Base-by-base conservation (phyloP, 2,888 invertebrate genomes). In the Thumatha senex region DNA sequence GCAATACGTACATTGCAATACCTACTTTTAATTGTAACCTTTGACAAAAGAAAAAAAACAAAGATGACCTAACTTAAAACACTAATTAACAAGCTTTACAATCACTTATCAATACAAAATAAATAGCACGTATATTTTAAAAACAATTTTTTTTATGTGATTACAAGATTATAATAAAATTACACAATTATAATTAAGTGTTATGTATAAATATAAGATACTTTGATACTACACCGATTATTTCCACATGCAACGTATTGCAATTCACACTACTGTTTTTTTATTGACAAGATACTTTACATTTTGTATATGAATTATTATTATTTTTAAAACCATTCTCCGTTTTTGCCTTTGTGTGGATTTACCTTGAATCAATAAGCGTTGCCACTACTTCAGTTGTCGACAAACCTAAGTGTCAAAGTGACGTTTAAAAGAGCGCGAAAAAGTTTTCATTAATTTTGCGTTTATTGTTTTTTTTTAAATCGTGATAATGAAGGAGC, bases 341-440 rank as follows among this genome's bases (percentile, higher is more conserved):
- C 60, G 58, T 67, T 78, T 74, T 74, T 74, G 73, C 74, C 59
- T 66, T 65, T 51, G 73, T 65, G 31, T 75, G 74, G 56, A 75
- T 67, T 84, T 59, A 74, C 89, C 89, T 89, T 89, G 89, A 78
- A 78, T 74, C 72, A 75, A 8, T 49, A 50, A 61, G 55, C 70
- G 67, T 68, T 68, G 69, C 69, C 73, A 74, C 76, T 58, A 66
- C 78, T 48, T 75, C 67, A 81, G 62, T 80, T 76, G 71, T 71
- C 81, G 82, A 80, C 80, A 78, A 71, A 71, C 52, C 59, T 59
- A 61, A 66, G 72, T 84, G 84, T 85, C 85, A 86, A 83, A 86
- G 86, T 89, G 88, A 89, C 88, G 82, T 86, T 77, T 74, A 59
- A 78, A 81, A 83, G 72, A 79, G 84, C 88, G 89, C 82, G 80